Conservation (phyloP, 2,888 invertebrate species). For the Chalcis sispes region DNA sequence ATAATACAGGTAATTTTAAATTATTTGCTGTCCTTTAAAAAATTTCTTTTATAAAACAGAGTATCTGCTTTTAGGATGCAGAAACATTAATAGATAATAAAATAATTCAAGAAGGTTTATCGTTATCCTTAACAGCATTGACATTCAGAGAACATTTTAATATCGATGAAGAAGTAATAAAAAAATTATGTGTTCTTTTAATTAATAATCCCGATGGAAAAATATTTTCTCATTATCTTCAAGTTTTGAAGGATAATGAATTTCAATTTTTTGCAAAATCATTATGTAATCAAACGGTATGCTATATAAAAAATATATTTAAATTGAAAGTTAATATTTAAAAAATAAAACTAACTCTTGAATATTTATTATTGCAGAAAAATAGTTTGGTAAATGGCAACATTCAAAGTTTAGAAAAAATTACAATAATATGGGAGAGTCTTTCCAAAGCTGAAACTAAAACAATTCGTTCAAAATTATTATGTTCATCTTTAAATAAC, state of each 20-base stretch:
- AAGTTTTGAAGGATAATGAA: conserved; percentile 61
- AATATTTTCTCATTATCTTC: conserved; percentile 62
- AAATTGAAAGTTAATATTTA: conserved; percentile 21
- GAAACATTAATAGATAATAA: conserved; percentile 47
- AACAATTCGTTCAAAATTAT: conserved; percentile 61
- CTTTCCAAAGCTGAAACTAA: conserved; percentile 65
- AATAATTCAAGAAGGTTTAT: conserved; percentile 61
- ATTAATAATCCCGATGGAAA: conserved; percentile 62
- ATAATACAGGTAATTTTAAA: conserved; percentile 61
- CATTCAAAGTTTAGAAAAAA: conserved; percentile 59
- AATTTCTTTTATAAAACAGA: conserved; percentile 26
- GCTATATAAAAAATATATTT: conserved; percentile 30
- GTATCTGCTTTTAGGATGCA: conserved; percentile 54
- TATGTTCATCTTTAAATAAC: conserved; percentile 61
- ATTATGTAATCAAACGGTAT: conserved; percentile 62
- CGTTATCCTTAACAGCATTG: conserved; percentile 63
- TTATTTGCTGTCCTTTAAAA: not conserved
- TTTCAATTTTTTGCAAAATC: conserved; percentile 60
- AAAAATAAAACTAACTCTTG: conserved; percentile 9
- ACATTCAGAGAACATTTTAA: conserved; percentile 61
- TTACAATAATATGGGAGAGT: conserved; percentile 65
- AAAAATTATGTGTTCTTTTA: conserved; percentile 62
- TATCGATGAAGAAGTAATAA: conserved; percentile 59
- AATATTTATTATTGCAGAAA: conserved; percentile 58
- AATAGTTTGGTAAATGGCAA: conserved; percentile 56